Evolutionary conservation across 2,888 invertebrate species (phyloP), one percentile per base, ranked within the genome.

Genomic region (Rotaria magnacalcarata): DNA sequence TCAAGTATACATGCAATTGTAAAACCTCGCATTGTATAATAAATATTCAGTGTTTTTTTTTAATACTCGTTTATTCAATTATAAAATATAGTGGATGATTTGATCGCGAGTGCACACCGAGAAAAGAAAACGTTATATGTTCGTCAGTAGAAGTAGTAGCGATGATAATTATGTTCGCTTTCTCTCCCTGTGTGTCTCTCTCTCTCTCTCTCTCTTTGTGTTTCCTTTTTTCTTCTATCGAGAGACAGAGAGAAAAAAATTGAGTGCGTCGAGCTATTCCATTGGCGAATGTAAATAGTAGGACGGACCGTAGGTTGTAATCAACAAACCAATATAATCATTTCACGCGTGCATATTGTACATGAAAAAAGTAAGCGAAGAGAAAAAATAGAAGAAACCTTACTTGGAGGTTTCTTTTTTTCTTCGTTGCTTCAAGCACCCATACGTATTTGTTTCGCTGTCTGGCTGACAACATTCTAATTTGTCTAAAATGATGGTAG

Each of bases 301-400:
- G 34, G 16, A 67, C 67, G 67, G 34, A 16, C 67, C 16, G 34
- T 67, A 34, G 34, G 67, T 67, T 67, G 67, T 67, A 67, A 67
- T 67, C 67, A 67, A 34, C 67, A 67, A 67, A 67, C 67, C 67
- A 67, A 67, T 67, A 67, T 67, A 67, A 67, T 67, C 67, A 67
- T 67, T 67, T 67, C 67, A 67, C 67, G 67, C 67, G 67, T 67
- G 67, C 34, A 67, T 67, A 67, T 67, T 67, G 67, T 34, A 67
- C 67, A 67, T 67, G 34, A 67, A 67, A 34, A 34, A 67, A 34
- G 16, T 8, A 34, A 67, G 16, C 56, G 56, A 34, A 67, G 67
- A 67, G 67, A 67, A 34, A 34, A 41, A 34, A 67, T 19, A 67
- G 34, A 67, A 67, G 67, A 67, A 67, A 41, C 67, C 27, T 67